A percentile compares a stretch with the other conserved stretches of the same genome.
These are phyloP conservation scores for Lepetodrilus schrolli DNA, from an alignment of 2,888 invertebrate genomes.

Conservation along the genomic window DNA sequence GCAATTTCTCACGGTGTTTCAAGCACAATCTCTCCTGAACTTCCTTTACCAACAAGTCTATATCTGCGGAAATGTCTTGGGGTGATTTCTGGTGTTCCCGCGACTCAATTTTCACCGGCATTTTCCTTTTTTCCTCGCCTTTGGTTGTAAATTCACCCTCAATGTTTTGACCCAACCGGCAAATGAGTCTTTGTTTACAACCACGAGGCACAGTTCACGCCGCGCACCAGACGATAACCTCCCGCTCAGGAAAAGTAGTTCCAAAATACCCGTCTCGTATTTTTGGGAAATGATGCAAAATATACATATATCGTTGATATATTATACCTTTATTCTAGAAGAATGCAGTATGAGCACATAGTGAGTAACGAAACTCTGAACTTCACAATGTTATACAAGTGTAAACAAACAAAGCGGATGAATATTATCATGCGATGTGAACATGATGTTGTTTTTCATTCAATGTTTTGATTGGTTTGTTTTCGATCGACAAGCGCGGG, in stretches of 20 bases:
- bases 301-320: too few relatives aligned
- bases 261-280: background rate
- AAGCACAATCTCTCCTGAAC: conserved; percentile 30
- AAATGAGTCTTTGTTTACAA: conserved; percentile 31
- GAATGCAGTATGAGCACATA: too few relatives aligned
- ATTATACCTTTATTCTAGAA: too few relatives aligned
- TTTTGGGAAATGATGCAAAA: too few relatives aligned
- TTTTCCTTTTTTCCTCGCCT: background rate
- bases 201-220: background rate
- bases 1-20: conserved; percentile 28
- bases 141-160: background rate
- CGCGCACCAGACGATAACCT: background rate
- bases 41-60: conserved; percentile 26
- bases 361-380: too few relatives aligned
- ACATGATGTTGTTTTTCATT: conserved; percentile 13
- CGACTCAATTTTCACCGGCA: conserved; percentile 34
- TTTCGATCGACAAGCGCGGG: background rate
- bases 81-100: background rate
- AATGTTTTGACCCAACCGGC: conserved; percentile 6
- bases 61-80: conserved; percentile 15
- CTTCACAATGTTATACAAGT: too few relatives aligned
- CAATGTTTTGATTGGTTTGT: conserved; percentile 21
- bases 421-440: conserved; percentile 24
- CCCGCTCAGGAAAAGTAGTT: conserved; percentile 3
- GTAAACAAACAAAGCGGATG: conserved; percentile 22